Conservation (phyloP, 2,888 invertebrate species). For the Lordiphosa andalusiaca region DNA sequence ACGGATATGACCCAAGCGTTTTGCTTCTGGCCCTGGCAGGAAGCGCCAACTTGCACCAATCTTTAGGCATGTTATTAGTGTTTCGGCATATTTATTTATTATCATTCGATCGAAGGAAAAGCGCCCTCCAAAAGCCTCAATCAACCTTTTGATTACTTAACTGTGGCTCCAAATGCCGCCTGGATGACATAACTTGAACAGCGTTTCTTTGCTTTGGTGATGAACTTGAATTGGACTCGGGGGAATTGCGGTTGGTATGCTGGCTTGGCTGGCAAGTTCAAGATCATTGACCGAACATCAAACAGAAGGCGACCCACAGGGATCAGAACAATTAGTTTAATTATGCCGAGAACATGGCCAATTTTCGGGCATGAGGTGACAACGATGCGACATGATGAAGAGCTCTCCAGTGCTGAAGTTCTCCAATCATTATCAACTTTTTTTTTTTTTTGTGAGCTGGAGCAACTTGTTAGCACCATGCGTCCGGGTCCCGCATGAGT, state of each 20-base stretch:
- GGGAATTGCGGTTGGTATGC: constrained; percentile 46
- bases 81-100: constrained; percentile 74
- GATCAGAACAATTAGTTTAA: constrained; percentile 69
- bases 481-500: constrained; percentile 58
- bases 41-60: constrained; percentile 71
- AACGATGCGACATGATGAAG: constrained; percentile 72
- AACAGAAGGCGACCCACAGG: constrained; percentile 40
- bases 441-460: constrained; percentile 46
- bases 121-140: neutral
- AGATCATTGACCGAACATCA: constrained; percentile 73
- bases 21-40: constrained; percentile 33
- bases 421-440: constrained; percentile 55
- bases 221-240: constrained; percentile 68
- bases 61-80: constrained; percentile 72
- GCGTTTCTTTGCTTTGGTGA: constrained; percentile 57
- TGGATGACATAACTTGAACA: constrained; percentile 67
- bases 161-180: constrained; percentile 46
- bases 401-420: constrained; percentile 27
- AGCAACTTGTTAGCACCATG: constrained; percentile 65
- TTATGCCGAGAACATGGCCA: constrained; percentile 55
- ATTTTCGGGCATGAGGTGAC: constrained; percentile 70
- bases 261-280: constrained; percentile 17
- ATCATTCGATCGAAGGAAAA: constrained; percentile 46
- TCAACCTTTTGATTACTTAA: constrained; percentile 41
- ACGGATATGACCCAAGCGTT: constrained; percentile 7